These are phyloP conservation scores for Turritopsis dohrnii DNA, from an alignment of 30 jellyfish, hydroid and myxozoan species.

Conservation along the genomic window DNA sequence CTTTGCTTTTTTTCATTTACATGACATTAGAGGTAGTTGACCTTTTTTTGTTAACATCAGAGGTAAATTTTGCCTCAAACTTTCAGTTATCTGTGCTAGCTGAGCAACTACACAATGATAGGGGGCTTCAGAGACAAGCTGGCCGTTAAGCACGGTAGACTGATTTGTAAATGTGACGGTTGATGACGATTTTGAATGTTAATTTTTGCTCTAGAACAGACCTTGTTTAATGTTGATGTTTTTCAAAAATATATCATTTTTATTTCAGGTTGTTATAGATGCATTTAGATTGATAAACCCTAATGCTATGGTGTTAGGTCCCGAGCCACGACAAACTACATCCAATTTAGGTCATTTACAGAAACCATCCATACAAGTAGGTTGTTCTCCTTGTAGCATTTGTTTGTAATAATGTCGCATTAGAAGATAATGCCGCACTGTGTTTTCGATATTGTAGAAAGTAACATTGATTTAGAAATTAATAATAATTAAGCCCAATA, in stretches of 20 bases:
- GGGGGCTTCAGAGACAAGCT: too few relatives aligned
- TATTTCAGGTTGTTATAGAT: constrained; percentile 88
- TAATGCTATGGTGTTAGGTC: constrained; percentile 87
- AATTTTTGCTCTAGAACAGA: too few relatives aligned
- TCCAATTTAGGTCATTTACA: constrained; percentile 97
- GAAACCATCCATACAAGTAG: constrained; percentile 96
- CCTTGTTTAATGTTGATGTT: neutral
- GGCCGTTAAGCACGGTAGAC: too few relatives aligned
- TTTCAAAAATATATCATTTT: neutral
- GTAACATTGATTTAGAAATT: too few relatives aligned
- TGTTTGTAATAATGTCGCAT: neutral
- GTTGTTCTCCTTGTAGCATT: neutral
- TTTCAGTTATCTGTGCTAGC: too few relatives aligned
- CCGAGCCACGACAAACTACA: constrained; percentile 96
- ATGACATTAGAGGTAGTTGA: too few relatives aligned
- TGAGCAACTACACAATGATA: too few relatives aligned
- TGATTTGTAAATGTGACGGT: neutral
- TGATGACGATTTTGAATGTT: neutral
- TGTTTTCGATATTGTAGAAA: neutral
- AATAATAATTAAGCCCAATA: neutral
- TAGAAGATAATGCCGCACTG: neutral
- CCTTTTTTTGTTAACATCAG: too few relatives aligned
- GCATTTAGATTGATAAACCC: constrained; percentile 94
- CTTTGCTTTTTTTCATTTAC: too few relatives aligned
- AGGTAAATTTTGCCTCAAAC: too few relatives aligned